These are phyloP conservation scores for Intellagama lesueurii DNA, from an alignment of 2,797 vertebrate genomes.

Conservation along the genomic window DNA sequence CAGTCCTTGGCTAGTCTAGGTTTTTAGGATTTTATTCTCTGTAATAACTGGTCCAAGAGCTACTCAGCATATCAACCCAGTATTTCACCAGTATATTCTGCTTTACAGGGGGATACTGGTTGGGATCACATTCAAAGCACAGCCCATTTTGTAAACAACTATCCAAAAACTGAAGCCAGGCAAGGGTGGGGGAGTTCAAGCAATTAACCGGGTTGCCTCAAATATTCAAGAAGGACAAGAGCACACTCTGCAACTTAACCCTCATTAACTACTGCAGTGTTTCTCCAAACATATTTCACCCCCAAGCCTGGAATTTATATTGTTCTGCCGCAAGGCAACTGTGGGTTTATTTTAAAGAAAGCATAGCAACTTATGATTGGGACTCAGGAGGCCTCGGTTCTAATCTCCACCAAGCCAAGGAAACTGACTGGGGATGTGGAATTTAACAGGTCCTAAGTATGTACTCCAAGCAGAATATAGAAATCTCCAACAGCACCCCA, in stretches of 20 bases:
- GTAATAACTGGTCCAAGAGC: neutral
- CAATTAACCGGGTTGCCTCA: rapidly evolving
- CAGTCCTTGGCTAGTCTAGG: no score
- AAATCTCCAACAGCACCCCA: neutral
- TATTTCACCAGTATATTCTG: neutral
- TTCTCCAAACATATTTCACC: neutral
- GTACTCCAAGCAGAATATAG: no score
- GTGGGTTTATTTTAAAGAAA: neutral
- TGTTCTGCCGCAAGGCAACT: neutral
- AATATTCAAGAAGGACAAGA: neutral
- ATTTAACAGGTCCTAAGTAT: neutral
- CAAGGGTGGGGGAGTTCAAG: neutral
- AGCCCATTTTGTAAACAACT: no score
- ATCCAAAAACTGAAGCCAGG: neutral
- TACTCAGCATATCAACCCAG: neutral
- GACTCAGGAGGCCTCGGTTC: neutral
- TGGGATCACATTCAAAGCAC: neutral
- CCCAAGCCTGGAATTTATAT: neutral
- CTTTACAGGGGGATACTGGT: neutral
- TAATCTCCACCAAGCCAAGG: neutral
- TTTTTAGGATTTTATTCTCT: neutral
- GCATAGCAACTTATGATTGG: neutral
- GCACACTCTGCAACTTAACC: neutral
- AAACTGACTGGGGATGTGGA: no score
- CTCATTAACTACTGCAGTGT: no score